Percentiles rank a stretch among this genome's conserved stretches.
These are phyloP conservation scores for Harpagifer antarcticus DNA, from an alignment of 2,797 vertebrate genomes.

Conservation along the genomic window DNA sequence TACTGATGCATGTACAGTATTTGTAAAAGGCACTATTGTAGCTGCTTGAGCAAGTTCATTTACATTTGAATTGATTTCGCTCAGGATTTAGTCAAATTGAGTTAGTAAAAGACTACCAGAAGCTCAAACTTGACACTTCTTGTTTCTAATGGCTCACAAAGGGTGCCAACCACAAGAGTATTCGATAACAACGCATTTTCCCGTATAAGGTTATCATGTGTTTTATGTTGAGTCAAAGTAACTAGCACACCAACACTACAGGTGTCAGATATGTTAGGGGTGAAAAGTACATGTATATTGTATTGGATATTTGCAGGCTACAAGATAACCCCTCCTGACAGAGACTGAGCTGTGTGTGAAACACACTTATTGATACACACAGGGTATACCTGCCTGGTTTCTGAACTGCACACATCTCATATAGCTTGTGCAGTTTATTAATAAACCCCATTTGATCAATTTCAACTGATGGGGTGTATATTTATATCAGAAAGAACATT, in stretches of 20 bases:
- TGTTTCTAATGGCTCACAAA: neutral
- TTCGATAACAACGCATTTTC: neutral
- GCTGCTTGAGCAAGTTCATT: neutral
- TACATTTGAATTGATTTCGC: neutral
- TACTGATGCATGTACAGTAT: neutral
- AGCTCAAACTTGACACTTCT: neutral
- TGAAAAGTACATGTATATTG: neutral
- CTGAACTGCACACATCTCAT: neutral
- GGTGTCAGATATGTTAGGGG: neutral
- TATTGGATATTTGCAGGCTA: neutral
- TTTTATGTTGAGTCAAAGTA: neutral
- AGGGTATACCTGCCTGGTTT: constrained; percentile 1
- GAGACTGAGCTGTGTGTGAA: neutral
- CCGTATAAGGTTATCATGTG: neutral
- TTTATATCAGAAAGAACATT: constrained; percentile 7
- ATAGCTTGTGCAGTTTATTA: constrained; percentile 2
- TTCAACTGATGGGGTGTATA: neutral
- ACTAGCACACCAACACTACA: neutral
- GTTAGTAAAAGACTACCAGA: neutral
- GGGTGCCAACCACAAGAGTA: neutral
- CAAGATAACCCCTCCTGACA: neutral
- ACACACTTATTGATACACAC: neutral
- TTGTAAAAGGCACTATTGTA: neutral
- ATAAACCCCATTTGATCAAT: constrained; percentile 6
- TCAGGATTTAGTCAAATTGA: neutral